Percentiles rank a stretch among this genome's conserved stretches.
These are phyloP conservation scores for Noctua fimbriata DNA, from an alignment of 2,888 invertebrate species.

Conservation along the genomic window DNA sequence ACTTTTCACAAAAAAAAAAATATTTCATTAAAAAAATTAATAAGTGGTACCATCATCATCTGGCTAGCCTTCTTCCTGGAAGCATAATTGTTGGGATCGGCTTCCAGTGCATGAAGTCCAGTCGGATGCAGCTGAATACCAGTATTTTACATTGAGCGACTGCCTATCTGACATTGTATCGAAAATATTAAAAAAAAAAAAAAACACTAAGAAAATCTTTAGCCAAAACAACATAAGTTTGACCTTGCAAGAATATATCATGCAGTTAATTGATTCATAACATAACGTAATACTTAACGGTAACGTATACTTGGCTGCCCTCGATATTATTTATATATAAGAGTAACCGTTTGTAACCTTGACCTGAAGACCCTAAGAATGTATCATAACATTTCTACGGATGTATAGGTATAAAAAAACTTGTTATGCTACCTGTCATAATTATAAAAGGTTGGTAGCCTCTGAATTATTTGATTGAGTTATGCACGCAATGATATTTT, in stretches of 20 bases:
- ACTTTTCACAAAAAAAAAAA: too few relatives aligned
- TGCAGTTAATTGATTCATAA: constrained; percentile 42
- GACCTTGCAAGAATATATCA: constrained; percentile 20
- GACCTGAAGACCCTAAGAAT: constrained; percentile 28
- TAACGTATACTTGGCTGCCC: constrained; percentile 31
- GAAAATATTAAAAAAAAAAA: too few relatives aligned
- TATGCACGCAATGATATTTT: neutral
- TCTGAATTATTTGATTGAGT: neutral
- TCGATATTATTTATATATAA: constrained; percentile 21
- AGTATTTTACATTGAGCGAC: too few relatives aligned
- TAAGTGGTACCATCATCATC: too few relatives aligned
- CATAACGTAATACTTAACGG: constrained; percentile 26
- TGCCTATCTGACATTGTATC: neutral
- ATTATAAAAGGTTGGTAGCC: neutral
- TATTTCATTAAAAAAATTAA: too few relatives aligned
- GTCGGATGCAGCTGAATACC: too few relatives aligned
- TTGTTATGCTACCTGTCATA: neutral
- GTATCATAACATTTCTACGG: too few relatives aligned
- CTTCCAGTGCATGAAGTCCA: too few relatives aligned
- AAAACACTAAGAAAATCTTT: neutral
- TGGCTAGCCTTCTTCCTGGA: too few relatives aligned
- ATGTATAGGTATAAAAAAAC: neutral
- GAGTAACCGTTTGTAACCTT: constrained; percentile 27
- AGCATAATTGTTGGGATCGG: too few relatives aligned
- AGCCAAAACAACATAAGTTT: constrained; percentile 11